Evolutionary conservation across 2,888 invertebrate genomes (phyloP), one percentile per base, ranked within the genome.

Genomic region (Cactoblastis cactorum): DNA sequence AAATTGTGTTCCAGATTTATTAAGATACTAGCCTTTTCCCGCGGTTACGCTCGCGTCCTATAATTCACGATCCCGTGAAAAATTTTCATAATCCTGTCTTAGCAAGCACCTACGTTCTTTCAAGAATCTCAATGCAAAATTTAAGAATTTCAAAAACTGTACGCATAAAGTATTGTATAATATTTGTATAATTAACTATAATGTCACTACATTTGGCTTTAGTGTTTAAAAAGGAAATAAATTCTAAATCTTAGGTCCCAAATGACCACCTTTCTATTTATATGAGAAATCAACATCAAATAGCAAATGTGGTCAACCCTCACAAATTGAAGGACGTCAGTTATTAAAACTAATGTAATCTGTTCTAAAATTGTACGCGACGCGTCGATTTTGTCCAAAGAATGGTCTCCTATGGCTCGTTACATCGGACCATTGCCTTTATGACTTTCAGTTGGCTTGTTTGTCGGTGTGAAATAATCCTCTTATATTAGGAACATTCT

Each of bases 281-380:
- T 19, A n/a, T 19, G 11, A 2, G 22, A 11, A 22, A 41, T 22
- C 12, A 1, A 22, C 39, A 22, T 12, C 4, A 22, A 41, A 41
- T 22, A 9, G 12, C 11, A 15, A 15, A 43, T n/a, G 17, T 28
- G n/a, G 22, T 41, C 22, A 22, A 22, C 17, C 43, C 17, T 43
- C 28, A 9, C 28, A 32, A 28, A 43, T 43, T 17, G 32, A 28
- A 17, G 24, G 28, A 11, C 9, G 28, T 28, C 43, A 17, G 1
- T 28, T 43, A 43, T 43, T 11, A 43, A 43, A 43, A 43, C 28
- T 32, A 43, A 43, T 28, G 28, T 43, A 28, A 32, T 43, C 28
- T 6, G 28, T 43, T 43, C 43, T 28, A 43, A 17, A 43, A 43
- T 17, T 17, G 43, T 17, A 28, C 28, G 43, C 11, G 11, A 9